Evolutionary conservation across 2,888 invertebrate genomes (phyloP), one percentile per base, ranked within the genome.

Genomic region (Argyra leucocephala): DNA sequence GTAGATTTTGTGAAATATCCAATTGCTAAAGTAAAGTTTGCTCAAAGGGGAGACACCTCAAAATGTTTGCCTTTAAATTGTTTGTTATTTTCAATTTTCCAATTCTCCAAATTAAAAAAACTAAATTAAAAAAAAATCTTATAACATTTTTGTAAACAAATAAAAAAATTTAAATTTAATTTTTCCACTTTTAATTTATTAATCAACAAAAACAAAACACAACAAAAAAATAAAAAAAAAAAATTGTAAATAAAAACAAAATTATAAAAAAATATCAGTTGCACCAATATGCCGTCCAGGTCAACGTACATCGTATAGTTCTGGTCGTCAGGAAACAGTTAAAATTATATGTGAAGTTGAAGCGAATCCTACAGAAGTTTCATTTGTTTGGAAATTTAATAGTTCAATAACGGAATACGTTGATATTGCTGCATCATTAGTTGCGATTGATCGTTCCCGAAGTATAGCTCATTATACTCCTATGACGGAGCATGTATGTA

Each of bases 301-400:
- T 37, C 90, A 89, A 75, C 83, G 84, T 64, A 85, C 83, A 70
- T 83, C 85, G 18, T 88, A 87, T 74, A 90, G 89, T 26, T 86
- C 88, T n/a, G 90, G 87, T 15, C 81, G 88, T 21, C 85, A 86
- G 69, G 90, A 90, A 76, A 83, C 83, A 12, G 85, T 85, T 57
- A 82, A 83, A 73, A 84, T 90, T 69, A 81, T 83, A n/a, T 90
- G 89, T 78, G 88, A 88, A 76, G 80, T 90, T 66, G 88, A 89
- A 74, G 87, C 88, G 48, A 89, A 89, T 80, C 90, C 90, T 22
- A 78, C 83, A 65, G 86, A 86, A 70, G 83, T 88, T 57, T 82
- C 82, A 70, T 89, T 88, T 79, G 82, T 83, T 67, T 89, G 89
- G 89, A 87, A 86, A 78, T 88, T 90, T 80, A 90, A 90, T 82